Evolutionary conservation across 2,888 invertebrate genomes (phyloP).

Genomic region (Globia sparganii): DNA sequence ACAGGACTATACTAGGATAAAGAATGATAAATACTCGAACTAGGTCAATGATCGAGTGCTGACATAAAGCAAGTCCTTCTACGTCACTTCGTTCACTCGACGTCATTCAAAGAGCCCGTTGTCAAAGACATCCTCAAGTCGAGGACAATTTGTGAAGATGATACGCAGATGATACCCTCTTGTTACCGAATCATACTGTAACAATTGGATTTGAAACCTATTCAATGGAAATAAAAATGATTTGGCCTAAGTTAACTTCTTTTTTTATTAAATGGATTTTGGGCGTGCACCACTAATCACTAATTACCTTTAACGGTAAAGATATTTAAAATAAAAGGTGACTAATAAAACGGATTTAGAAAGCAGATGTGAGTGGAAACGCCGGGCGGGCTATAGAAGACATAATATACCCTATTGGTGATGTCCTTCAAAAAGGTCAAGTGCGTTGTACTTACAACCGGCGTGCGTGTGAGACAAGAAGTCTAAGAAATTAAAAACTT

Average conservation of each 20-base stretch:
- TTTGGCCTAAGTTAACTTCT: no score
- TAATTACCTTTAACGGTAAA: background rate
- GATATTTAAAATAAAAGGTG: background rate
- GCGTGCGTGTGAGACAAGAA: no score
- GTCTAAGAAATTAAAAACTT: no score
- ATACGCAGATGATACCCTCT: background rate
- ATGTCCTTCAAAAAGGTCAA: background rate
- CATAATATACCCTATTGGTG: no score
- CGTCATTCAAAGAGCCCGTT: conserved; percentile 10
- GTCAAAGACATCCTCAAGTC: conserved; percentile 10
- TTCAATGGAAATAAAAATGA: background rate
- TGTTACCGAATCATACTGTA: background rate
- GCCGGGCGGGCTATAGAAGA: no score
- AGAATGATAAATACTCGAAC: background rate
- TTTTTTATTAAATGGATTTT: no score
- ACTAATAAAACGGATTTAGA: no score
- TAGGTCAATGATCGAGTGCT: conserved; percentile 20
- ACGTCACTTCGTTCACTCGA: conserved; percentile 22
- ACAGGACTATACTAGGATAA: no score
- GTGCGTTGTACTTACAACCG: no score
- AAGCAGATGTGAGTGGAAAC: no score
- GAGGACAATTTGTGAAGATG: conserved; percentile 18
- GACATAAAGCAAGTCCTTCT: conserved; percentile 9
- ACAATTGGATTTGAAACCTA: background rate
- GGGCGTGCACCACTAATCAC: background rate